Conservation (phyloP, 2,888 invertebrate genomes). For the Chalcosyrphus nemorum region DNA sequence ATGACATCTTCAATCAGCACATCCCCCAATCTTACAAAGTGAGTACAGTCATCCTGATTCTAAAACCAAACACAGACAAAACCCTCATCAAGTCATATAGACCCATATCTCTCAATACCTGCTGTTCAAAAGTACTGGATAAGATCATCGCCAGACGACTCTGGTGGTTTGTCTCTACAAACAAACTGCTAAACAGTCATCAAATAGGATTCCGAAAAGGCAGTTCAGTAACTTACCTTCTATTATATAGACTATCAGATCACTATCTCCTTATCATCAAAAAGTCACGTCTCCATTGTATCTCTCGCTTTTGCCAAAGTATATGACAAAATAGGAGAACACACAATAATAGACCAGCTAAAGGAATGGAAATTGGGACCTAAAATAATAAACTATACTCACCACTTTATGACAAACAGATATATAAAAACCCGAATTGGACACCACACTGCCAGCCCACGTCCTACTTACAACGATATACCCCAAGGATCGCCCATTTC, state of each 20-base stretch:
- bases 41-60: too few relatives aligned
- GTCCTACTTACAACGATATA: background rate
- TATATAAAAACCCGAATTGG: background rate
- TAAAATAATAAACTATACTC: slow-evolving; percentile 26
- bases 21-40: too few relatives aligned
- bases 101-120: slow-evolving; percentile 11
- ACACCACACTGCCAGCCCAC: background rate
- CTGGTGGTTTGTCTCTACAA: background rate
- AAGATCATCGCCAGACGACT: slow-evolving; percentile 15
- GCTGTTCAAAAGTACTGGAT: background rate
- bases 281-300: background rate
- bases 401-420: background rate
- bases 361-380: slow-evolving; percentile 42
- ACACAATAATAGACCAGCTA: slow-evolving; percentile 13
- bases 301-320: slow-evolving; percentile 3
- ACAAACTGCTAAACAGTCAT: background rate
- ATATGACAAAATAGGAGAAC: slow-evolving; percentile 10
- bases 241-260: background rate
- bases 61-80: too few relatives aligned
- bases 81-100: background rate
- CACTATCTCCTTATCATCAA: background rate
- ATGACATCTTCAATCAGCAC: too few relatives aligned
- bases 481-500: background rate
- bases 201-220: background rate
- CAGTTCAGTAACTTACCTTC: background rate